Evolutionary conservation across 2,888 invertebrate species (phyloP).

Genomic region (Fissipunctia ypsillon): DNA sequence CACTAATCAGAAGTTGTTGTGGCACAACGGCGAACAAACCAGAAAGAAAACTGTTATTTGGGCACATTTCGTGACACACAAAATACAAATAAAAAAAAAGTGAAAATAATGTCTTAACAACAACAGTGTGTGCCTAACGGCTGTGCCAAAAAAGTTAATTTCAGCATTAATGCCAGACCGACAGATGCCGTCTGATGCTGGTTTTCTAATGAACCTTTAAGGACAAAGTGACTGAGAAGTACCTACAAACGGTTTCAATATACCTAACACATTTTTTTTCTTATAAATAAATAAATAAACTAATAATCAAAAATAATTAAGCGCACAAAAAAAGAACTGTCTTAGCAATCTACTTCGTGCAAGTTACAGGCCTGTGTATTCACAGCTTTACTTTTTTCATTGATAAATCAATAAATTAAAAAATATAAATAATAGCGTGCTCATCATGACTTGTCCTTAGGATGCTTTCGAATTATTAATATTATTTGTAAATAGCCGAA

Average conservation of each 20-base stretch:
- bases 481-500: conserved; percentile 63
- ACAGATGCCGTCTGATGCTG: no score
- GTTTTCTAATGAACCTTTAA: not conserved
- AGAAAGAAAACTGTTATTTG: not conserved
- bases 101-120: not conserved
- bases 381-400: not conserved
- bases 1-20: not conserved
- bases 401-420: no score
- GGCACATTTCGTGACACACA: not conserved
- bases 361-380: not conserved
- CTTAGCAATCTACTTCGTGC: not conserved
- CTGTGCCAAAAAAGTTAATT: not conserved
- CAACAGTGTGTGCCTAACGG: not conserved
- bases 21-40: not conserved
- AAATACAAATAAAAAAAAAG: not conserved
- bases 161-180: no score
- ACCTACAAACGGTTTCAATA: no score
- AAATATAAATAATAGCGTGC: not conserved
- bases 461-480: conserved; percentile 46
- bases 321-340: no score
- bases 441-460: conserved; percentile 25
- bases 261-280: not conserved
- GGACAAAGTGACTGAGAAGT: not conserved
- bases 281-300: not conserved
- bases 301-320: no score